Evolutionary conservation across 2,888 invertebrate genomes (phyloP), one percentile per base, ranked within the genome.

Genomic region (Dermolepida albohirtum): DNA sequence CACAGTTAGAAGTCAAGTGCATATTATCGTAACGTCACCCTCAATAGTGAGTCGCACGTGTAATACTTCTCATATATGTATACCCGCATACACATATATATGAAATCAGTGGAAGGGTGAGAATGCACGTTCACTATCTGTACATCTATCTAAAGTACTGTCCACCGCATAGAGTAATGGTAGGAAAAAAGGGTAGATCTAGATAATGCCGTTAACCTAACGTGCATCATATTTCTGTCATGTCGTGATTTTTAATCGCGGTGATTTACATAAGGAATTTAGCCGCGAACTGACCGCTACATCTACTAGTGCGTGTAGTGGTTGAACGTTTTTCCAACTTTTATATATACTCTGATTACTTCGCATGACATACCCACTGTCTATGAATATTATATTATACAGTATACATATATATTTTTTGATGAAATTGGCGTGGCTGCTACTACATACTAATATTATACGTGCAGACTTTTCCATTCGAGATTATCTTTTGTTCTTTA

Each of bases 211-310:
- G 72, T 44, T 29, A 22, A 69, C 73, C 71, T 74, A 71, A 70
- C 75, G 75, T 75, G 75, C 74, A 75, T 75, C 75, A 75, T 75
- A 74, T 74, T 75, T 74, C 73, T 74, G 73, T 74, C 73, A 74
- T 75, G 74, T 74, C 74, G 74, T 74, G 75, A 75, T 74, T 75
- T 75, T 75, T 75, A 75, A 75, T 73, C 73, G 75, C 65, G 68
- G 65, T 70, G 73, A 75, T 75, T 74, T 74, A 74, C 74, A 75
- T 74, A 75, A 72, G 66, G 71, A 69, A 71, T 70, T 71, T 67
- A 67, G 64, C 62, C 67, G 71, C 63, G 67, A 70, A 69, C 57
- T 71, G 67, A 69, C 66, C 74, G 68, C 70, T 71, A 70, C 40
- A 40, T 65, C 64, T 50, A 51, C 51, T 34, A 34, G 34, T 34